Percentiles rank a stretch among this genome's conserved stretches.
These are phyloP conservation scores for Peucedramus taeniatus DNA, from an alignment of 2,113 vertebrate genomes.

Conservation along the genomic window DNA sequence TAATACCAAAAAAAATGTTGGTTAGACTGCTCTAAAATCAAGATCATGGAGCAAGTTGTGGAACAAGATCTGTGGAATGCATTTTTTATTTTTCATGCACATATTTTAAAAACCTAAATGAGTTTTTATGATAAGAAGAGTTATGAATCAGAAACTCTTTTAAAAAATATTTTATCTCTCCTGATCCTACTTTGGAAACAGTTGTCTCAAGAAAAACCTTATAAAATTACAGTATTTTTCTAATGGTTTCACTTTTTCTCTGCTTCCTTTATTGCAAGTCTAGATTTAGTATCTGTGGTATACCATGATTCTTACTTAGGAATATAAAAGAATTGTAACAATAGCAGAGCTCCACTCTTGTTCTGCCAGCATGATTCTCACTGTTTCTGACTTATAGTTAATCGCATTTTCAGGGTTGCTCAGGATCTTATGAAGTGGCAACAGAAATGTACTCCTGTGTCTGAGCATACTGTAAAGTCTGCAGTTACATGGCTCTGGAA, in stretches of 20 bases:
- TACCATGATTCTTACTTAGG: not conserved
- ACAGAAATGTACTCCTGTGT: conserved; percentile 52
- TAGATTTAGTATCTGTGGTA: not conserved
- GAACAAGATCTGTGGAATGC: not conserved
- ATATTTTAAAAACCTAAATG: not conserved
- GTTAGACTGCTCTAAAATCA: not conserved
- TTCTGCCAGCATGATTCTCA: not conserved
- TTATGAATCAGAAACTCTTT: not conserved
- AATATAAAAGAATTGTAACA: not conserved
- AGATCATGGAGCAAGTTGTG: not conserved
- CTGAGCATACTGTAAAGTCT: conserved; percentile 48
- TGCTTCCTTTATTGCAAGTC: not conserved
- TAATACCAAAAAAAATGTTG: not conserved
- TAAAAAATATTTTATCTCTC: not conserved
- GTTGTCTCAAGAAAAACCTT: not conserved
- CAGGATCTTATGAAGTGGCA: conserved; percentile 69
- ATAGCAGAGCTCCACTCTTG: not conserved
- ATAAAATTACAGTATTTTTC: not conserved
- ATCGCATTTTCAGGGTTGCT: conserved; percentile 65
- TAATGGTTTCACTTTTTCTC: not conserved
- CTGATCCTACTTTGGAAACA: not conserved
- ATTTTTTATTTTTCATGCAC: not conserved
- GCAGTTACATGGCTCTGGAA: conserved; percentile 70
- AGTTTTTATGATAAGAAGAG: not conserved
- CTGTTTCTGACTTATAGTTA: not conserved